phyloP scores from a whole-genome alignment of 2,113 vertebrate species.

The Albula goreensis region DNA sequence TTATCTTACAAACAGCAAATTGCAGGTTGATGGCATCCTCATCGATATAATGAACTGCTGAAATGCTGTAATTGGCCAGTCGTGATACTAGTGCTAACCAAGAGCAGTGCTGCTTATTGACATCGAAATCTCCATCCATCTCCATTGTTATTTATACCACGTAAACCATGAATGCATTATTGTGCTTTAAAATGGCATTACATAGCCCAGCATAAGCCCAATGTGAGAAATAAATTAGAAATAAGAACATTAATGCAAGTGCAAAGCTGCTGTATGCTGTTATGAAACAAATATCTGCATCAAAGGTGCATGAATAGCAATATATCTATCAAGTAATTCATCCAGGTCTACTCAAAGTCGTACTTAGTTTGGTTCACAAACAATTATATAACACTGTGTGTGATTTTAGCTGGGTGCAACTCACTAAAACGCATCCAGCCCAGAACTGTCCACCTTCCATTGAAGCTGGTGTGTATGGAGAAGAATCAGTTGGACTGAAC shows the following conservation, averaged over 20 bases:
- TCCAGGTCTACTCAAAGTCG: neutral
- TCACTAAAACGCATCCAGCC: neutral
- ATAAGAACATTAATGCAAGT: neutral
- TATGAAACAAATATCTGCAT: neutral
- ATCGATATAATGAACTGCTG: neutral
- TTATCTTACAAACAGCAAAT: slow-evolving; percentile 3
- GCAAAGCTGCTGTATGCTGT: neutral
- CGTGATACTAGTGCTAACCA: neutral
- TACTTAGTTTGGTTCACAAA: neutral
- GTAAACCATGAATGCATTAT: neutral
- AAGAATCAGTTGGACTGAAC: too few species aligned
- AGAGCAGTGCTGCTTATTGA: neutral
- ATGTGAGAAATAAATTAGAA: neutral
- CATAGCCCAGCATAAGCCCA: neutral
- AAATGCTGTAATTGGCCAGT: slow-evolving; percentile 16
- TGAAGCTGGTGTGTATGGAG: neutral
- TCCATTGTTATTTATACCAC: neutral
- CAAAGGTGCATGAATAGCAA: neutral
- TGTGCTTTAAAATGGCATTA: neutral
- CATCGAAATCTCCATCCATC: neutral
- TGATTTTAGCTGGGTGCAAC: neutral
- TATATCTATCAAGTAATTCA: too few species aligned
- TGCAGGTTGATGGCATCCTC: neutral
- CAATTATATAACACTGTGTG: neutral
- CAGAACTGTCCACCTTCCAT: neutral